These are phyloP conservation scores for Xiphophorus couchianus DNA, from an alignment of 2,113 vertebrate species.

Conservation along the genomic window DNA sequence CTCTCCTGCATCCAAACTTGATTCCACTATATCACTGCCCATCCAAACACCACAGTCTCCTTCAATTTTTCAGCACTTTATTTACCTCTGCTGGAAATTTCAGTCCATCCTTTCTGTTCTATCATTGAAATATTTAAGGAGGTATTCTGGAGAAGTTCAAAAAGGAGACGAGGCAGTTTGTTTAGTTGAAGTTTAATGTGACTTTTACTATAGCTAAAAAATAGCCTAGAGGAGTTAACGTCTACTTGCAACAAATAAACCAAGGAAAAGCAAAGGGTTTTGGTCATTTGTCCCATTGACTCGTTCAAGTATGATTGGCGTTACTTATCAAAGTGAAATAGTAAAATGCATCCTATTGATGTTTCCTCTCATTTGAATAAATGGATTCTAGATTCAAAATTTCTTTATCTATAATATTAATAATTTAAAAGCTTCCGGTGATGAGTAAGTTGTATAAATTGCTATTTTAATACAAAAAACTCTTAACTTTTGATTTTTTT, in stretches of 20 bases:
- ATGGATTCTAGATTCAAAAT: too few species aligned
- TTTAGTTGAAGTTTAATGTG: constrained; percentile 47
- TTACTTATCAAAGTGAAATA: too few species aligned
- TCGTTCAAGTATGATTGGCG: too few species aligned
- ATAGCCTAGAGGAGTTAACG: neutral
- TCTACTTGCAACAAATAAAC: constrained; percentile 10
- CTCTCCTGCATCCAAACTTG: neutral
- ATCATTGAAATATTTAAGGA: constrained; percentile 57
- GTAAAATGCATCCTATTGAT: too few species aligned
- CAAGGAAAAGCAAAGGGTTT: constrained; percentile 3
- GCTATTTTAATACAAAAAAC: too few species aligned
- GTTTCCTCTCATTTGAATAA: too few species aligned
- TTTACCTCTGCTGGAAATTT: constrained; percentile 42
- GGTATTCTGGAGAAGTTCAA: constrained; percentile 37
- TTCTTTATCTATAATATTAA: too few species aligned
- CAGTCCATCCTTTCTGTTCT: constrained; percentile 29
- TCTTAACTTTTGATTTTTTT: too few species aligned
- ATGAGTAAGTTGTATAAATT: too few species aligned
- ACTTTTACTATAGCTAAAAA: constrained; percentile 15
- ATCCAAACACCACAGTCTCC: neutral
- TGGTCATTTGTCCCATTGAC: too few species aligned
- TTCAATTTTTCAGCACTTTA: constrained; percentile 51
- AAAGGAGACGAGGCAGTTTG: constrained; percentile 30
- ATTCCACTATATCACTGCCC: constrained; percentile 2
- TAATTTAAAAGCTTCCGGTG: too few species aligned